Evolutionary conservation across 2,113 vertebrate genomes (phyloP), one percentile per base, ranked within the genome.

Genomic region (Loxodonta africana): DNA sequence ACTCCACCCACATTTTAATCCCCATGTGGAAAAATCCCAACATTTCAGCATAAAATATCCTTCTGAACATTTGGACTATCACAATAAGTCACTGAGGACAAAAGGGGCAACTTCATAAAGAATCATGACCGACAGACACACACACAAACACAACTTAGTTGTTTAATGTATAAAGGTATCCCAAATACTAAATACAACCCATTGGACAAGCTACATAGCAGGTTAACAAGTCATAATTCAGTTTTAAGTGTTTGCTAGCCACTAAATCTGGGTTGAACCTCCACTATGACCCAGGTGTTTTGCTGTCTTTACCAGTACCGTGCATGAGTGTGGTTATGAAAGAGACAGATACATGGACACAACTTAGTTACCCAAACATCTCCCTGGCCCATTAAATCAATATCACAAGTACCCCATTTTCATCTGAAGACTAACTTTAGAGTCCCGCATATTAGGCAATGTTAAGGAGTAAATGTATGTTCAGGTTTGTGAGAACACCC

Each of bases 21-120:
- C 97, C 28, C 92, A 83, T 96, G 97, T 97, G 98, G 97, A 98
- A 98, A 98, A 98, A 97, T 97, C 97, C 97, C 94, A 98, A 92
- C 93, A 46, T 93, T 97, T 98, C 84, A 74, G 94, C 63, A 95
- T 89, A 88, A 96, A 96, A 97, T 94, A 94, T 41, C 71, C 80
- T 95, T 77, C 92, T 86, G 73, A 96, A 90, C 87, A 92, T 46
- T 95, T 94, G 57, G 46, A 82, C 53, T 15, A 83, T 83, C 93
- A 67, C 44, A 60, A 0, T 76, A 84, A 93, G 78, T 91, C 94
- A 86, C 37, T n/a, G 86, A 71, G 81, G 77, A 60, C 28, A 62
- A n/a, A 76, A 67, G n/a, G 8, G 44, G 23, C 48, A 37, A 48
- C 63, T 51, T 83, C 37, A 71, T 37, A 71, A 57, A 86, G 28